phyloP scores from a whole-genome alignment of 1,140 invertebrate genomes.

The Platyscapa corneri region DNA sequence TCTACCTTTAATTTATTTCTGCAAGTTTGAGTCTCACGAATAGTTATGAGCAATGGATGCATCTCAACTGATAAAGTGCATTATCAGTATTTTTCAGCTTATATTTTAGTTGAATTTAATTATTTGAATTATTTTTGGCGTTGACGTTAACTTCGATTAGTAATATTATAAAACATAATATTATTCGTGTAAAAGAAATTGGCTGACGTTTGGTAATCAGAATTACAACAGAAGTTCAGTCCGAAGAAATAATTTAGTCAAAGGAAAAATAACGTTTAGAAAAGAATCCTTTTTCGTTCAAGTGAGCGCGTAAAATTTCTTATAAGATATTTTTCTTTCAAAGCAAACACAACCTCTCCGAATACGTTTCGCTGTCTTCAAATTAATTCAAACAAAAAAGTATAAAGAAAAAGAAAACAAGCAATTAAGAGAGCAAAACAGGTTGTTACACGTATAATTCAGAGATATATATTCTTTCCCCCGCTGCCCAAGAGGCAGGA shows the following conservation, averaged over 20 bases:
- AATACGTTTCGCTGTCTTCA: slow-evolving; percentile 1
- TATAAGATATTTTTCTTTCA: neutral
- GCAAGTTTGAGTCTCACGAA: too few relatives aligned
- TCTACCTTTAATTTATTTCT: too few relatives aligned
- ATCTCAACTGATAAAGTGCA: too few relatives aligned
- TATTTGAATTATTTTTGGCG: too few relatives aligned
- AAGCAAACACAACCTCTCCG: neutral
- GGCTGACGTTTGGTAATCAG: too few relatives aligned
- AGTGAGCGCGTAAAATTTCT: neutral
- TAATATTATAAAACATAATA: too few relatives aligned
- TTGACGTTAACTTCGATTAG: too few relatives aligned
- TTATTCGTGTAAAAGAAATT: too few relatives aligned
- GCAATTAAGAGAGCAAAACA: slow-evolving; percentile 31
- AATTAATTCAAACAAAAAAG: slow-evolving; percentile 5
- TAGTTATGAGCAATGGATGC: too few relatives aligned
- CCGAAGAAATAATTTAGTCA: neutral
- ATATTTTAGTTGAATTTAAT: too few relatives aligned
- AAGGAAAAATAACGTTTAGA: neutral
- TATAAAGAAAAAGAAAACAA: slow-evolving; percentile 20
- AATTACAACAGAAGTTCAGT: too few relatives aligned
- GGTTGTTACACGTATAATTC: neutral
- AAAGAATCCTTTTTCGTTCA: neutral
- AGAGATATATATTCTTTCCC: neutral
- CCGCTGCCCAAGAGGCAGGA: neutral
- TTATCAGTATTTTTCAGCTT: too few relatives aligned